Percentiles rank a stretch among this genome's conserved stretches.
These are phyloP conservation scores for Mustela lutreola DNA, from an alignment of 2,113 vertebrate species.

Conservation along the genomic window DNA sequence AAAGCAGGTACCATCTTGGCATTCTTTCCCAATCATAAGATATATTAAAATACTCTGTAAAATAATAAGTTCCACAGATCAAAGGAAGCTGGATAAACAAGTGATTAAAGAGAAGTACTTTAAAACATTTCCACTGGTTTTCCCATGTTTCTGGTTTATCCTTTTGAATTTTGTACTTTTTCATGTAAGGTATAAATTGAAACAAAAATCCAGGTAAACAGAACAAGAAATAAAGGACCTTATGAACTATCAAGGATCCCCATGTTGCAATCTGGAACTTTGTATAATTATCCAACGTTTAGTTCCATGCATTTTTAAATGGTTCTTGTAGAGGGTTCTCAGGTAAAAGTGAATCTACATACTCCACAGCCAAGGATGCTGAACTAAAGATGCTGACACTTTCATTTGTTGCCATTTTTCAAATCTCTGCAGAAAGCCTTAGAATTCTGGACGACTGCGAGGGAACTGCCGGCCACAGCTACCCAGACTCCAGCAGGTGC, in stretches of 20 bases:
- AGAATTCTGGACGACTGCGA: no score
- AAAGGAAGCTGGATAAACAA: no score
- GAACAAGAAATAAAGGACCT: constrained; percentile 94
- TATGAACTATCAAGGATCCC: constrained; percentile 97
- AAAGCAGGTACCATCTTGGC: constrained; percentile 78
- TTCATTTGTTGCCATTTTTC: constrained; percentile 90
- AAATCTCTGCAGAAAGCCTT: no score
- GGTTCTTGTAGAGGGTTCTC: constrained; percentile 95
- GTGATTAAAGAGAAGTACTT: no score
- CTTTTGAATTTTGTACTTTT: constrained; percentile 97
- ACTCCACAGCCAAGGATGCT: constrained; percentile 95
- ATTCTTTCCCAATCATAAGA: no score
- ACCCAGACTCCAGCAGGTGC: no score
- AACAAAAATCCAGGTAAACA: constrained; percentile 96
- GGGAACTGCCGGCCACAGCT: no score
- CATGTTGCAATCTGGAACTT: constrained; percentile 99
- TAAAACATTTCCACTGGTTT: no score
- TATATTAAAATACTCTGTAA: no score
- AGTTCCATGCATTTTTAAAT: constrained; percentile 94
- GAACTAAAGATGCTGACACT: constrained; percentile 91
- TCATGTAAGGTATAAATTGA: constrained; percentile 98
- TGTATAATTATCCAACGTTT: constrained; percentile 97
- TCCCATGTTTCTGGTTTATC: constrained; percentile 61
- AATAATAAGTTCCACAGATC: no score
- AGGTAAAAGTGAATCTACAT: constrained; percentile 94